These are phyloP conservation scores for Phrynocephalus guinanensis DNA, from an alignment of 2,797 vertebrate genomes.

Conservation along the genomic window DNA sequence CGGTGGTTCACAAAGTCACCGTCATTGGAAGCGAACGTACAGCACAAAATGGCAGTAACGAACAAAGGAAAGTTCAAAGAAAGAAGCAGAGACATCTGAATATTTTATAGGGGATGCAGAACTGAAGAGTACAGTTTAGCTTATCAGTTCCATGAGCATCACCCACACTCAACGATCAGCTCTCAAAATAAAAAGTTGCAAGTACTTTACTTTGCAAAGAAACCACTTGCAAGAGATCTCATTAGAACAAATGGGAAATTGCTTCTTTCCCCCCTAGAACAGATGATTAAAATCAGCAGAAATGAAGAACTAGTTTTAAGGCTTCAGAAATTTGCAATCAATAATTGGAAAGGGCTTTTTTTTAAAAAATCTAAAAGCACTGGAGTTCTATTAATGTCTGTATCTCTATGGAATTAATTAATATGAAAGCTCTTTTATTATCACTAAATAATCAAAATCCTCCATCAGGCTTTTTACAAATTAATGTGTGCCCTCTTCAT, in stretches of 20 bases:
- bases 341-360: conserved; percentile 4
- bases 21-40: not conserved
- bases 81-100: not conserved
- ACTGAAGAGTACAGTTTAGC: not conserved
- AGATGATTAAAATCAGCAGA: not conserved
- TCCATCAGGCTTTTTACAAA: conserved; percentile 20
- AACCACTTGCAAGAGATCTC: conserved; percentile 22
- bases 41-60: not conserved
- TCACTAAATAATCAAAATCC: conserved; percentile 32
- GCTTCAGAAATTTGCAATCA: conserved; percentile 28
- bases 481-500: conserved; percentile 10
- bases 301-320: conserved; percentile 7
- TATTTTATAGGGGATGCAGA: not conserved
- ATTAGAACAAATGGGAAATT: conserved; percentile 18
- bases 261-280: not conserved
- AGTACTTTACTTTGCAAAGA: conserved; percentile 22
- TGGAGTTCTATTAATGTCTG: conserved; percentile 4
- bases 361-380: not conserved
- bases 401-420: conserved; percentile 31
- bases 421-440: conserved; percentile 38
- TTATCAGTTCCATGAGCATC: not conserved
- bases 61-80: not conserved
- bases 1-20: not conserved
- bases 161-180: conserved; percentile 21
- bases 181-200: conserved; percentile 25